These are phyloP conservation scores for Ianthella basta DNA, from an alignment of 37 sponge, comb jelly and placozoan species.

Conservation along the genomic window DNA sequence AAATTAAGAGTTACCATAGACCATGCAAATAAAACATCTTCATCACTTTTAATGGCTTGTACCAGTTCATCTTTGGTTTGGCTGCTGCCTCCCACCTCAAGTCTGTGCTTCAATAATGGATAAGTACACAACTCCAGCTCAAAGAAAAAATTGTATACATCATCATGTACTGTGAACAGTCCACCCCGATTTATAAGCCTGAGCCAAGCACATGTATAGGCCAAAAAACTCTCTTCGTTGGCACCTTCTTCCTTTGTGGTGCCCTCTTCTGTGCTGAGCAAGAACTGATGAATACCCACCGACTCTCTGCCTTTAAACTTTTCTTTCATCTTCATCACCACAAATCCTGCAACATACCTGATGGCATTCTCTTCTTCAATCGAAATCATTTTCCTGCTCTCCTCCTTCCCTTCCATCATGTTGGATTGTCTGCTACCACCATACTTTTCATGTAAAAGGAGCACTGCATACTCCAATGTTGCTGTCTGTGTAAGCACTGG, in stretches of 20 bases:
- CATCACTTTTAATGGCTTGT: neutral
- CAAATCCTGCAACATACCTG: constrained; percentile 3
- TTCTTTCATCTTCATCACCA: neutral
- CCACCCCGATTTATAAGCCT: neutral
- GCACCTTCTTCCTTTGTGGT: neutral
- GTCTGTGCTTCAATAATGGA: neutral
- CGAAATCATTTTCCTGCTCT: neutral
- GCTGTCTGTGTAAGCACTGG: neutral
- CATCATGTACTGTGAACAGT: neutral
- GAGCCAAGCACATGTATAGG: neutral
- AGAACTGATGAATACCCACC: neutral
- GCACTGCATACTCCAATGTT: neutral
- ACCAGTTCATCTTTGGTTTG: neutral
- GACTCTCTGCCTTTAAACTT: neutral
- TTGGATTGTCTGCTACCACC: neutral
- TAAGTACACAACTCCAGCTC: neutral
- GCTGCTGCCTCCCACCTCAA: neutral
- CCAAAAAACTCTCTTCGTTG: neutral
- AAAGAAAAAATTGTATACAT: neutral
- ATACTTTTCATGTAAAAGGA: neutral
- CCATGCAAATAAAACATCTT: constrained; percentile 19
- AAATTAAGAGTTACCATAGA: neutral
- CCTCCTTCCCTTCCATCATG: neutral
- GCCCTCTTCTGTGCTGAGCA: neutral
- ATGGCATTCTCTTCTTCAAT: constrained; percentile 11